phyloP scores from a whole-genome alignment of 2,797 vertebrate species.

The Gambelia wislizenii region DNA sequence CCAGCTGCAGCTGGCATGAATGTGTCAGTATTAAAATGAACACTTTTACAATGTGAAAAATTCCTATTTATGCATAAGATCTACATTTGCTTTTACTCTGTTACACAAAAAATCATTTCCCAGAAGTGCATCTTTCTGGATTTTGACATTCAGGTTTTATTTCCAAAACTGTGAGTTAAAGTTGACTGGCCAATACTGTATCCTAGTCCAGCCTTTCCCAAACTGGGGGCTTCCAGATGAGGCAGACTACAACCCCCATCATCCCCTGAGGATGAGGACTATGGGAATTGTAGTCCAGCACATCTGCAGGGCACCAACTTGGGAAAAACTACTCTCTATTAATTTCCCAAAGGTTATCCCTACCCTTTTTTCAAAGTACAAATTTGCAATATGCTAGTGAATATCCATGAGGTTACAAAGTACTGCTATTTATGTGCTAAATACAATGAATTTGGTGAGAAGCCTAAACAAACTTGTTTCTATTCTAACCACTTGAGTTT shows the following conservation, averaged over 20 bases:
- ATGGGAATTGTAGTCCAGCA: too few relatives aligned
- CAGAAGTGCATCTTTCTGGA: neutral
- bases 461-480: slow-evolving; percentile 1
- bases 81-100: neutral
- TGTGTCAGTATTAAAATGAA: neutral
- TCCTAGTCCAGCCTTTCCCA: neutral
- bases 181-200: neutral
- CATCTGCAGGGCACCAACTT: neutral
- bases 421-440: neutral
- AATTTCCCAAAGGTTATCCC: neutral
- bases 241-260: too few relatives aligned
- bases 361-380: neutral
- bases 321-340: neutral
- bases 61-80: too few relatives aligned
- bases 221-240: neutral
- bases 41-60: neutral
- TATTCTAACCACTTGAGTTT: neutral
- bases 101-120: too few relatives aligned
- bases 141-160: neutral
- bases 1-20: neutral
- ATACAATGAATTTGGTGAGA: neutral
- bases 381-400: neutral
- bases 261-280: too few relatives aligned
- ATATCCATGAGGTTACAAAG: neutral
- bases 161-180: neutral